Evolutionary conservation across 2,113 vertebrate species (phyloP), one percentile per base, ranked within the genome.

Genomic region (Procapra przewalskii): DNA sequence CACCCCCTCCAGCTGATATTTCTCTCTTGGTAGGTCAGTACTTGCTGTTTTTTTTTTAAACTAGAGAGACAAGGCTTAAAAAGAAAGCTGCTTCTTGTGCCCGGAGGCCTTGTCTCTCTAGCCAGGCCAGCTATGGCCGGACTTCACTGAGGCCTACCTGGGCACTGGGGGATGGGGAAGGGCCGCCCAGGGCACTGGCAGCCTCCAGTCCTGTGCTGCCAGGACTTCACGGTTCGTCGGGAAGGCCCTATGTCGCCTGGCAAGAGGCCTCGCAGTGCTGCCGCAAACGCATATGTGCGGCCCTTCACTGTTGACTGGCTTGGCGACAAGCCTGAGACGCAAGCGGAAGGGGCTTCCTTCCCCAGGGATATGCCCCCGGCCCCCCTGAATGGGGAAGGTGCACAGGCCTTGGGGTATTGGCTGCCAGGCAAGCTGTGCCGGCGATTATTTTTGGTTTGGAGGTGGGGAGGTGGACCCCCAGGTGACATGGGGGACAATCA

Each of bases 261-360:
- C 67, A 27, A 80, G 88, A 91, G 27, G 15, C 87, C 16, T 3
- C 2, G 1, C 36, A 0, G 0, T 33, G 54, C 62, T 88, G 55
- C 82, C 48, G 6, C 3, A 1, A n/a, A 62, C 25, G 50, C 50
- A 1, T 17, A 21, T 23, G 6, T 59, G 12, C 6, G 1, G 17
- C 43, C 89, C 64, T 60, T 91, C 19, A 0, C 27, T 40, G 1
- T 2, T 14, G 25, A 13, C 43, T 45, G 52, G 23, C 81, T 93
- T 83, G 17, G 17, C n/a, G 12, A 9, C 1, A 2, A 75, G 36
- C 59, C 81, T 45, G 27, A 80, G 82, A 67, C 40, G 14, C 16
- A 2, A 19, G 25, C 1, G 48, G 25, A 5, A 48, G 81, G 85
- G 17, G 36, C 27, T 55, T 87, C 33, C 29, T 71, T 43, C 55